Evolutionary conservation across 2,113 vertebrate species (phyloP).

Genomic region (Suricata suricatta): DNA sequence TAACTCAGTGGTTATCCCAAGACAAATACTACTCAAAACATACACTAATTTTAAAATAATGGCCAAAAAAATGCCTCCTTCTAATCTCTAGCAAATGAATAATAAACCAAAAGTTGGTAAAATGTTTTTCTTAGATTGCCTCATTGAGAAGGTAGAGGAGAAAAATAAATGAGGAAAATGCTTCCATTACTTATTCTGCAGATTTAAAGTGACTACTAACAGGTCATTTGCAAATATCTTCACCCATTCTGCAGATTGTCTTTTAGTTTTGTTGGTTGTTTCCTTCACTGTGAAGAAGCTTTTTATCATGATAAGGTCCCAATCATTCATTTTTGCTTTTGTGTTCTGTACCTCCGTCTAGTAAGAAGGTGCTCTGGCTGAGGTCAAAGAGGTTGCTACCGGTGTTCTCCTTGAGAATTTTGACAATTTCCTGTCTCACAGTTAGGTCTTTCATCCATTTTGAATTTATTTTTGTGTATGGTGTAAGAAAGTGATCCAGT

Average conservation of each 20-base stretch:
- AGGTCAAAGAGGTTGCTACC: not conserved
- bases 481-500: not conserved
- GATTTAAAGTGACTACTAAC: not conserved
- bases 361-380: not conserved
- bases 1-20: constrained; percentile 65
- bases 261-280: not conserved
- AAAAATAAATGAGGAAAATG: not conserved
- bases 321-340: not conserved
- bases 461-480: not conserved
- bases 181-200: not conserved
- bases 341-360: not conserved
- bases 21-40: constrained; percentile 60
- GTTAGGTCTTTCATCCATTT: not conserved
- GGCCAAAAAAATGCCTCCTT: constrained; percentile 2
- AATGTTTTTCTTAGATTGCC: not conserved
- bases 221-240: not conserved
- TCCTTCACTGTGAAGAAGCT: not conserved
- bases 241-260: not conserved
- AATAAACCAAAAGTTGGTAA: constrained; percentile 25
- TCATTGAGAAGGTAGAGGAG: not conserved
- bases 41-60: constrained; percentile 21
- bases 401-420: not conserved
- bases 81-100: constrained; percentile 38
- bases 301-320: not conserved
- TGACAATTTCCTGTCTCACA: not conserved